Base-by-base conservation (phyloP, 2,113 vertebrate genomes). In the Corythaeola cristata region DNA sequence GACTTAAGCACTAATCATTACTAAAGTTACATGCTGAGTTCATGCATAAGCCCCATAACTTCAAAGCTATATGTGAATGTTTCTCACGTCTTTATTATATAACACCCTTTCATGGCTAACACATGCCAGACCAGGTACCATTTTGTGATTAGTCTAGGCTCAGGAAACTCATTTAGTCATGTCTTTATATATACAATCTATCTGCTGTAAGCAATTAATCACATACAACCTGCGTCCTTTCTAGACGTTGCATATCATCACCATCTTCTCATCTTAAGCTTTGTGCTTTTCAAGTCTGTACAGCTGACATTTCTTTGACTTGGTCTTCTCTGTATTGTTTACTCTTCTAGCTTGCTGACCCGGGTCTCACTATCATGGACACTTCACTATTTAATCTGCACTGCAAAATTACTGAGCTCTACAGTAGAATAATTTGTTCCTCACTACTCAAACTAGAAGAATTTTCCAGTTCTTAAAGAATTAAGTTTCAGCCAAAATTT, bases 161-260 rank as follows among this genome's bases (percentile, higher is more conserved):
- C 56, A 67, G 56, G 26, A 88, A 75, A 39, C 15, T 60, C 37
- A 56, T 19, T 62, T 32, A 85, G 44, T 82, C 66, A 75, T 5
- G 9, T 47, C 28, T 47, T 87, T 45, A 68, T 9, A 45, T 15
- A 47, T 2, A 50, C 4, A 1, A 78, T n/a, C 59, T 71, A 28
- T 39, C 45, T 60, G 24, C 49, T n/a, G 17, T 20, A 87, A 87
- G 56, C 11, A 82, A 60, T 26, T 85, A 28, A 74, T 26, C 23
- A 22, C 33, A 11, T 35, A 52, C 59, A 88, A 44, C 30, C 16
- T 15, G 8, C 0, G 0, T 39, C 58, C 49, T 81, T 88, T 53
- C 62, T 37, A 62, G 58, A 33, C 56, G 30, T 1, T 33, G 7
- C 0, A 0, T 8, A 16, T 33, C 62, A n/a, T 15, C 47, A 53